Evolutionary conservation across 2,888 invertebrate genomes (phyloP).

Genomic region (Brachyptera putata): DNA sequence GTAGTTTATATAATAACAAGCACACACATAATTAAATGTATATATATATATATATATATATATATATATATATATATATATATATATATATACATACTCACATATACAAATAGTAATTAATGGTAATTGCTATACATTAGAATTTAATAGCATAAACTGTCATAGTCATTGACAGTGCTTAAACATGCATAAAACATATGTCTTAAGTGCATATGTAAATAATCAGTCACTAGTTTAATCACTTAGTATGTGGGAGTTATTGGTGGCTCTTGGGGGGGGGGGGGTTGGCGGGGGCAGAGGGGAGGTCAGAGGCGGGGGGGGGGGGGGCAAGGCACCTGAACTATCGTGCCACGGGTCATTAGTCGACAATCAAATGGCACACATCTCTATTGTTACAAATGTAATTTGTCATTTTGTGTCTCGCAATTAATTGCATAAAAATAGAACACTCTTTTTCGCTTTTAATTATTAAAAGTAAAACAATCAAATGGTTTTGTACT

Average conservation of each 20-base stretch:
- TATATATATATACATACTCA: too few relatives aligned
- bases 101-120: too few relatives aligned
- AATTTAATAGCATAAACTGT: too few relatives aligned
- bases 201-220: not conserved
- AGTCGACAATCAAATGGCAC: conserved; percentile 22
- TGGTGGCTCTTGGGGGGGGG: not conserved
- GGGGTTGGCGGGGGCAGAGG: not conserved
- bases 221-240: conserved; percentile 16
- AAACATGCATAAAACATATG: not conserved
- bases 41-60: too few relatives aligned
- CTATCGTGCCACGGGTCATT: conserved; percentile 26
- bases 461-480: conserved; percentile 16
- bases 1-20: too few relatives aligned
- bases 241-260: conserved; percentile 7
- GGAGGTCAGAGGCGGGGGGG: not conserved
- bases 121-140: too few relatives aligned
- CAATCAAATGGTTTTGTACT: conserved; percentile 1
- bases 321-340: conserved; percentile 8
- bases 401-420: conserved; percentile 13
- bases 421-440: too few relatives aligned
- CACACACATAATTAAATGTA: too few relatives aligned
- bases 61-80: too few relatives aligned
- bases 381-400: not conserved
- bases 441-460: too few relatives aligned
- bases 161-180: not conserved